These are phyloP conservation scores for Heliconius hewitsoni DNA, from an alignment of 1,140 invertebrate genomes.

Conservation along the genomic window DNA sequence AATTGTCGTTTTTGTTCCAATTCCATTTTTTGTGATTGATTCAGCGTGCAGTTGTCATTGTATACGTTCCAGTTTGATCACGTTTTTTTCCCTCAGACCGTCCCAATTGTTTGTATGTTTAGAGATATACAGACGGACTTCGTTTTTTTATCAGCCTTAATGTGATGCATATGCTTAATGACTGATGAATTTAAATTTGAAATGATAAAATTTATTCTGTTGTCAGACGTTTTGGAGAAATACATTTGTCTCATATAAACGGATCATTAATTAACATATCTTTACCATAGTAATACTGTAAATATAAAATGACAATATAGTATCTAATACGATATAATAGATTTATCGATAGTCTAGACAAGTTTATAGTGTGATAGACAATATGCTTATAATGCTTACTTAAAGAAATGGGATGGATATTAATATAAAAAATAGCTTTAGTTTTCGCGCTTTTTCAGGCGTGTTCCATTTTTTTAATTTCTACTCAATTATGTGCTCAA, in stretches of 20 bases:
- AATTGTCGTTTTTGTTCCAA: conserved; percentile 80
- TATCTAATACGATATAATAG: background rate
- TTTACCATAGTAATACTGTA: background rate
- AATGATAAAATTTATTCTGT: conserved; percentile 31
- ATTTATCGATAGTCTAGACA: background rate
- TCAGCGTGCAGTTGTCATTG: conserved; percentile 79
- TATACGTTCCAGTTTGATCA: conserved; percentile 71
- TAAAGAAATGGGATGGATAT: too few relatives aligned
- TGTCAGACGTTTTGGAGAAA: conserved; percentile 25
- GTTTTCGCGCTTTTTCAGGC: too few relatives aligned
- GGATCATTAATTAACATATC: conserved; percentile 1
- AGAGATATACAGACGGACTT: conserved; percentile 56
- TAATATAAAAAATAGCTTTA: too few relatives aligned
- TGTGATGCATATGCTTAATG: conserved; percentile 64
- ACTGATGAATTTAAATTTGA: conserved; percentile 65
- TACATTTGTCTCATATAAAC: conserved; percentile 31
- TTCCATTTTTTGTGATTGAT: conserved; percentile 80
- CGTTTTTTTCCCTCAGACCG: conserved; percentile 65
- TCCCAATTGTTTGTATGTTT: conserved; percentile 77
- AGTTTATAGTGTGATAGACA: background rate
- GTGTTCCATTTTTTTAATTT: too few relatives aligned
- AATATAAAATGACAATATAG: background rate
- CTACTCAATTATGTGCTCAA: too few relatives aligned
- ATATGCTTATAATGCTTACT: background rate
- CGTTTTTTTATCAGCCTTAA: conserved; percentile 48